These are phyloP conservation scores for Noctilio leporinus DNA, from an alignment of 2,113 vertebrate species.

Conservation along the genomic window DNA sequence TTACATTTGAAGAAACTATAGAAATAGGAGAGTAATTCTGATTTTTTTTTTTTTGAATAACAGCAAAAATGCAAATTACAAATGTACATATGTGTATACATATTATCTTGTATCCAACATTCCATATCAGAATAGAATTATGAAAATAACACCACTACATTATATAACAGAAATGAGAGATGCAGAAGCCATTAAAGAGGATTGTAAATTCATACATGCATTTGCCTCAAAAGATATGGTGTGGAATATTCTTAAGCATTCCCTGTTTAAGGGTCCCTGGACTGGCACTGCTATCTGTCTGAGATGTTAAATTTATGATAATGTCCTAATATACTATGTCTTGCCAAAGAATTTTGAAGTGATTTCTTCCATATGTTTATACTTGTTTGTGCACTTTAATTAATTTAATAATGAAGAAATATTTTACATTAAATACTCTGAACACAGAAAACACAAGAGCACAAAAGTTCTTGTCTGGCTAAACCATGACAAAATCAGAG, in stretches of 20 bases:
- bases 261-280: not conserved
- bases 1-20: not conserved
- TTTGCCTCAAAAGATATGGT: not conserved
- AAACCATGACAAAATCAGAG: not conserved
- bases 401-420: not conserved
- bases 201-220: slow-evolving; percentile 19
- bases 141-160: slow-evolving; percentile 1
- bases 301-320: not conserved
- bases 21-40: not conserved
- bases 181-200: not conserved
- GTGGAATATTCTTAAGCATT: not conserved
- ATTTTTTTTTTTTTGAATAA: slow-evolving; percentile 11
- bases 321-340: not conserved
- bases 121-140: slow-evolving; percentile 39
- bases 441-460: not conserved
- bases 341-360: not conserved
- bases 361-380: not conserved
- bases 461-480: not conserved
- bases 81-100: not conserved
- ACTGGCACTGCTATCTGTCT: not conserved
- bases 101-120: not conserved
- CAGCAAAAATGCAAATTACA: slow-evolving; percentile 25
- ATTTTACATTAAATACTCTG: not conserved
- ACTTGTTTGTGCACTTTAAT: not conserved
- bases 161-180: slow-evolving; percentile 55